These are phyloP conservation scores for Halictus ligatus DNA, from an alignment of 2,888 invertebrate genomes.

Conservation along the genomic window DNA sequence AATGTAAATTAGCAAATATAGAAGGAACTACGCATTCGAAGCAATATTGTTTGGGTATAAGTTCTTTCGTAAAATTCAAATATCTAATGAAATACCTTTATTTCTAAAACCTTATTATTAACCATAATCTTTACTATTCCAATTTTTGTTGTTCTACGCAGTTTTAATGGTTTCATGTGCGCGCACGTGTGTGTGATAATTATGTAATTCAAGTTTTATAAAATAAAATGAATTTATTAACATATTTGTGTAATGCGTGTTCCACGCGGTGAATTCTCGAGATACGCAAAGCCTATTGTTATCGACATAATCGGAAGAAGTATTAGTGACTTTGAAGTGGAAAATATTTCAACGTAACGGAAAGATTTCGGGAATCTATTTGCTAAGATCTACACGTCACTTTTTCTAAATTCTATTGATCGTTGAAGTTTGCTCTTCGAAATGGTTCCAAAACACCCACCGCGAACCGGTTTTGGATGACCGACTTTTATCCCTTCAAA, in stretches of 20 bases:
- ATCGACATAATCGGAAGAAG: neutral
- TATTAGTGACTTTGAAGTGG: neutral
- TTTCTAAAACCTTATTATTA: neutral
- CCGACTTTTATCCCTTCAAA: neutral
- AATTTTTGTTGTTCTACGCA: neutral
- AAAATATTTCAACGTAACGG: neutral
- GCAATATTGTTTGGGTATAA: neutral
- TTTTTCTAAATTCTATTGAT: neutral
- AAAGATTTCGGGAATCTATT: neutral
- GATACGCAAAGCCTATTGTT: neutral
- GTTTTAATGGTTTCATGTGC: neutral
- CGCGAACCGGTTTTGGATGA: neutral
- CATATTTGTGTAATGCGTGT: neutral
- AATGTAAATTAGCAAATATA: slow-evolving; percentile 54
- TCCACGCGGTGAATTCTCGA: too few relatives aligned
- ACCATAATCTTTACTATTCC: neutral
- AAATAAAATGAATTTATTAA: neutral
- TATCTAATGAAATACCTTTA: neutral
- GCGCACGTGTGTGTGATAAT: neutral
- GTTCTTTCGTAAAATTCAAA: neutral
- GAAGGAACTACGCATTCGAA: neutral
- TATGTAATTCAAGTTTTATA: neutral
- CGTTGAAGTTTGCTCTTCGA: neutral
- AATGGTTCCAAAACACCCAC: slow-evolving; percentile 3
- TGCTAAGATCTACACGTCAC: neutral